Conservation (phyloP, 2,888 invertebrate species). For the Ormyrus labotus region DNA sequence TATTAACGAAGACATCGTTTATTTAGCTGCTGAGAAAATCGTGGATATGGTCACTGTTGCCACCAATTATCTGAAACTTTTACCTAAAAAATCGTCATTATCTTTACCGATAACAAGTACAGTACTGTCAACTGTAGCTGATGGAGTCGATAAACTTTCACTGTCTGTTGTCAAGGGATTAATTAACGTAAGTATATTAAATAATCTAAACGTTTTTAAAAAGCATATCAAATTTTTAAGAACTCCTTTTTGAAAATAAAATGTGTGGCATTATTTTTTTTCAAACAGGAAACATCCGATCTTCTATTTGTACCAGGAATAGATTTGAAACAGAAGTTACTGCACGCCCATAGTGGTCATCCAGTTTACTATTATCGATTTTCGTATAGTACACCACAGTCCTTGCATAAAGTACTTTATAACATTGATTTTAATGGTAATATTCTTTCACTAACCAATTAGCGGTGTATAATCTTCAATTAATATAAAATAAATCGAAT, state of each 20-base stretch:
- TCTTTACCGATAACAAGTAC: slow-evolving; percentile 2
- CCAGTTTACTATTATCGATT: slow-evolving; percentile 62
- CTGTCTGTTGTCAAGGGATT: background rate
- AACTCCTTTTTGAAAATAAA: background rate
- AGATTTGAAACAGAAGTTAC: slow-evolving; percentile 59
- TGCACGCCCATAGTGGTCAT: slow-evolving; percentile 33
- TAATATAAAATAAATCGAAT: slow-evolving; percentile 4
- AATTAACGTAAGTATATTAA: slow-evolving; percentile 20
- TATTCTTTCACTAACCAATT: background rate
- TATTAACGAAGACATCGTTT: background rate
- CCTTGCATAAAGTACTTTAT: slow-evolving; percentile 45
- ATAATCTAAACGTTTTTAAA: background rate
- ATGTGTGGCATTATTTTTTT: background rate
- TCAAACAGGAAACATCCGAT: slow-evolving; percentile 55
- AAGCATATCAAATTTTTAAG: background rate
- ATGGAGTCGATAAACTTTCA: background rate
- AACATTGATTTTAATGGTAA: slow-evolving; percentile 46
- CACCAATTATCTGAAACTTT: background rate
- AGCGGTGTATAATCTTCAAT: background rate
- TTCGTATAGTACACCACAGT: slow-evolving; percentile 55
- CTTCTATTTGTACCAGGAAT: slow-evolving; percentile 56
- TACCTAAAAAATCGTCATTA: slow-evolving; percentile 3
- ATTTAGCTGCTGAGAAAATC: slow-evolving; percentile 4
- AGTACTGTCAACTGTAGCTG: background rate
- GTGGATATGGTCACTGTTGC: slow-evolving; percentile 6